phyloP scores from a whole-genome alignment of 2,113 vertebrate genomes.

The Scolopax mira region DNA sequence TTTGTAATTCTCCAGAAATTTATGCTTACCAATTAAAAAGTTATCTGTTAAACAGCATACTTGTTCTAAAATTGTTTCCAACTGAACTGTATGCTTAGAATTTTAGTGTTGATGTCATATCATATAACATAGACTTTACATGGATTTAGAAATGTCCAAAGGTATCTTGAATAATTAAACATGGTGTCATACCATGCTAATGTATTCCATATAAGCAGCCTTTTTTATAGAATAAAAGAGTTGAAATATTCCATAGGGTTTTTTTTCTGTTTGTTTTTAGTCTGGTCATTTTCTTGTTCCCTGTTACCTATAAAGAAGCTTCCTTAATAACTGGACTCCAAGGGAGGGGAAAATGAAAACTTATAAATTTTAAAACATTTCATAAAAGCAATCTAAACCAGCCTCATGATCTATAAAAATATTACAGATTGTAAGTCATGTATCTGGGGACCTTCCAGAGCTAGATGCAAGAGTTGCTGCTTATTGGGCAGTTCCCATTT shows the following conservation, averaged over 20 bases:
- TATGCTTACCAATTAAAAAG: neutral
- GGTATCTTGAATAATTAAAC: neutral
- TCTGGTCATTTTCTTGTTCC: neutral
- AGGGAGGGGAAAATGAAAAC: slow-evolving; percentile 18
- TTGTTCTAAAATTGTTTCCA: neutral
- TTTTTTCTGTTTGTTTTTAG: neutral
- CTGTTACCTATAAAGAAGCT: neutral
- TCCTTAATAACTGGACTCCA: neutral
- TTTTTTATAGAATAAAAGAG: neutral
- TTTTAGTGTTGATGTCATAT: neutral
- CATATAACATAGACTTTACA: accelerated
- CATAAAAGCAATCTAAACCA: neutral
- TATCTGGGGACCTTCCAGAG: neutral
- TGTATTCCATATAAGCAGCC: neutral
- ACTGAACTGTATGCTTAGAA: neutral
- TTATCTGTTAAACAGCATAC: neutral
- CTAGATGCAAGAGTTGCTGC: neutral
- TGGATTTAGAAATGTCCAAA: neutral
- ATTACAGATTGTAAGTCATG: neutral
- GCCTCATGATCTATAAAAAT: slow-evolving; percentile 11
- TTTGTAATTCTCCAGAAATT: neutral
- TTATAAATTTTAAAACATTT: slow-evolving; percentile 24
- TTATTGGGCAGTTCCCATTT: neutral
- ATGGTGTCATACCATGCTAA: no score
- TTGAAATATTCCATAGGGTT: neutral